Evolutionary conservation across 2,113 vertebrate species (phyloP), one percentile per base, ranked within the genome.

Genomic region (Eulemur macaco): DNA sequence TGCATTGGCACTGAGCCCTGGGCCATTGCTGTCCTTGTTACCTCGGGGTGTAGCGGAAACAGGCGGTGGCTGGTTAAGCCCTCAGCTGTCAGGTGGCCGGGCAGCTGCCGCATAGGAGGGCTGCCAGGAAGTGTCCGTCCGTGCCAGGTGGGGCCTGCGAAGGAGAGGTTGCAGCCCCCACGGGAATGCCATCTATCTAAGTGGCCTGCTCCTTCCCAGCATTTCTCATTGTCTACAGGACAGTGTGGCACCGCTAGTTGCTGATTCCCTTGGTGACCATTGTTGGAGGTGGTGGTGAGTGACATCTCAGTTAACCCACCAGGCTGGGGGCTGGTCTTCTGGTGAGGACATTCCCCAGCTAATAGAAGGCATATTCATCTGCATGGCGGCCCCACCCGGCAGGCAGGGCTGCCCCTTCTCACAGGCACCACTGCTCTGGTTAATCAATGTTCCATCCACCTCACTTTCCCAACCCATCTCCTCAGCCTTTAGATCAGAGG

Each of bases 331-430:
- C 17, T 0, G 10, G 21, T 39, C 18, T 68, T 69, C 37, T 58
- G 45, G 45, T 37, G 13, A 54, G 27, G 58, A 8, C n/a, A 21
- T 12, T 68, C 56, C 66, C 88, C 66, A 37, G 82, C 17, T 11
- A 37, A n/a, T 17, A 20, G 52, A 88, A 86, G 78, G 18, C 58
- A 21, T 2, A 13, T 0, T 11, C 12, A 0, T 42, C 39, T 29
- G 21, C 6, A n/a, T 1, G 0, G 27, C 1, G 37, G 37, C 25
- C 8, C 10, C 1, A 0, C 1, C 6, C 0, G 4, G 31, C 71
- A 42, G 6, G 31, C 71, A 42, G 4, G 54, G 8, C 47, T 7
- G 4, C 56, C 31, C 25, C 56, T 66, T n/a, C 42, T 23, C 20
- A 31, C 17, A 10, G 21, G 20, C 73, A 42, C 13, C 23, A 34